Percentiles rank a stretch among this genome's conserved stretches.
Evolutionary conservation across 2,888 invertebrate genomes (phyloP).

Genomic region (Heliothis peltigera): DNA sequence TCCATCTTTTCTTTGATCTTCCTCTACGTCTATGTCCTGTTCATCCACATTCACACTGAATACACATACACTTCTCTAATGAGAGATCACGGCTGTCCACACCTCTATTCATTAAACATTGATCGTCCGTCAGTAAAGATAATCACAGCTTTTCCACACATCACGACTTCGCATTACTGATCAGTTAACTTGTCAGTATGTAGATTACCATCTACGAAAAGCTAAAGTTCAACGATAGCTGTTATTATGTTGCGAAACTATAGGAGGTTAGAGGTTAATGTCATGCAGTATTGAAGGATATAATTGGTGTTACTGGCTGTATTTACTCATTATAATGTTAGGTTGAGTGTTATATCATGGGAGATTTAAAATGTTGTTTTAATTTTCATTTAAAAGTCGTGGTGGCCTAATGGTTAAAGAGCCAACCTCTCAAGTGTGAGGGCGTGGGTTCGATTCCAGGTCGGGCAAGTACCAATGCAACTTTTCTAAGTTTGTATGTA

Average conservation of each 20-base stretch:
- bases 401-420: no score
- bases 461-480: no score
- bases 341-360: no score
- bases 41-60: no score
- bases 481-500: no score
- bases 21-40: no score
- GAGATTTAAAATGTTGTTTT: no score
- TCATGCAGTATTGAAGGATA: conserved; percentile 42
- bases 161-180: conserved; percentile 50
- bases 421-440: no score
- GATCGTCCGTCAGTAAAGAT: conserved; percentile 29
- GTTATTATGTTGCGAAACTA: conserved; percentile 33
- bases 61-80: no score
- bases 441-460: no score
- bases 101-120: conserved; percentile 17
- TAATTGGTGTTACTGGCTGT: conserved; percentile 4
- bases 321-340: not conserved
- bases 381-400: no score
- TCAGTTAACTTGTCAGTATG: conserved; percentile 43
- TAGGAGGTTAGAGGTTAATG: conserved; percentile 33
- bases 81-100: conserved; percentile 12
- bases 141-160: conserved; percentile 44
- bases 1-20: no score
- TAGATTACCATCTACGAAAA: conserved; percentile 53
- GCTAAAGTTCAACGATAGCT: conserved; percentile 46